Conservation (phyloP, 2,797 vertebrate genomes). For the Leptatherina wallacei region DNA sequence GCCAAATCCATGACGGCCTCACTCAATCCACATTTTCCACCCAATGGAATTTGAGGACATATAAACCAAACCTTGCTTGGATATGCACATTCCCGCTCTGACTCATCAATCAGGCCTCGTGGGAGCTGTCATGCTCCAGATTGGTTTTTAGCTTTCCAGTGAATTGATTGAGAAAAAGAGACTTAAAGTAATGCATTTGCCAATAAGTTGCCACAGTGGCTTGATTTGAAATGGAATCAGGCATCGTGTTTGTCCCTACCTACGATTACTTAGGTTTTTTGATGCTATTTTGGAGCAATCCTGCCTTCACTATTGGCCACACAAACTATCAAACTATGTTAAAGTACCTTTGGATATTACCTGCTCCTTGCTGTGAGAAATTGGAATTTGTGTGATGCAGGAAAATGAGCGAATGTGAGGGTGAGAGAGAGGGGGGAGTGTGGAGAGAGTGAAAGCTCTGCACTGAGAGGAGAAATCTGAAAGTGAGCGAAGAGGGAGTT, state of each 20-base stretch:
- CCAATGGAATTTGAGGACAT: constrained; percentile 80
- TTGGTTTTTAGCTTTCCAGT: constrained; percentile 82
- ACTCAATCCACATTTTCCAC: constrained; percentile 84
- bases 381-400: constrained; percentile 55
- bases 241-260: constrained; percentile 65
- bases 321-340: constrained; percentile 71
- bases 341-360: constrained; percentile 67
- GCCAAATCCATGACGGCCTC: constrained; percentile 78
- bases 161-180: constrained; percentile 85
- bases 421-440: constrained; percentile 43
- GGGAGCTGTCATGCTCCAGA: constrained; percentile 77
- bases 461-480: constrained; percentile 60
- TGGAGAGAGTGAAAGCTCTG: constrained; percentile 42
- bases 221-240: constrained; percentile 74
- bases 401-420: constrained; percentile 58
- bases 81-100: constrained; percentile 77
- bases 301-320: constrained; percentile 57
- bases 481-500: constrained; percentile 63
- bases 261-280: constrained; percentile 59
- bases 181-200: constrained; percentile 84
- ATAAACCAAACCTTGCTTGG: constrained; percentile 77
- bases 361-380: constrained; percentile 63
- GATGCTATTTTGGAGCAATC: constrained; percentile 56
- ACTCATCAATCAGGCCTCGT: constrained; percentile 80
- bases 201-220: constrained; percentile 79